Base-by-base conservation (phyloP, 2,888 invertebrate species). In the Synergus laeviventris region DNA sequence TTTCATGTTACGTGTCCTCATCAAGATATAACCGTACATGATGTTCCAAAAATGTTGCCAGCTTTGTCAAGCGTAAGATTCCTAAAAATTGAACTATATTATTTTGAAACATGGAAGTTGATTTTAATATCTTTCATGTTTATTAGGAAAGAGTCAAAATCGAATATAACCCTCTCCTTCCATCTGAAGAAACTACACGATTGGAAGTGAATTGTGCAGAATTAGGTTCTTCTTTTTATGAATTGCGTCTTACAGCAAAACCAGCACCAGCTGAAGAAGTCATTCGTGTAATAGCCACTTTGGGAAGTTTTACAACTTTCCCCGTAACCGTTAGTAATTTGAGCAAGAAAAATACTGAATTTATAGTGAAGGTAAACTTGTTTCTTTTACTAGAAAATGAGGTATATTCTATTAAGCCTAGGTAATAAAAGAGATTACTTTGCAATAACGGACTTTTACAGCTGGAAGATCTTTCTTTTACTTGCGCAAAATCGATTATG, bases 151-250 rank as follows among this genome's bases (percentile, higher is more conserved):
- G 74, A 61, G 74, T 86, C 16, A 73, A 66, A 38, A 80, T 87
- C 38, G 78, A 84, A 54, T 87, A 86, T 77, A 60, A 62, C 2
- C 89, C 89, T 7, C 66, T 86, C 49, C 21, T 85, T 0, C 76
- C 84, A 1, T 79, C 80, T n/a, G 83, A 87, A n/a, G 66, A 54
- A 16, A 42, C 73, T 4, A 73, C 78, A 12, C 79, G 60, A 7
- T 36, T 89, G 11, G 80, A 82, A n/a, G 31, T 88, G 8, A 39
- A 39, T 61, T 84, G 83, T 39, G 18, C 78, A 18, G 82, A 82
- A 66, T 76, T 88, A 12, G 88, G 87, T 39, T 59, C 73, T 73
- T 85, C 84, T 59, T 86, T 84, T 4, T 88, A 88, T 73, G 86
- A 88, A 76, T 74, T 89, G 21, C 83, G 83, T 59, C 81, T 89